Conservation (phyloP, 2,113 vertebrate genomes). For the Sterrhoptilus dennistouni region DNA sequence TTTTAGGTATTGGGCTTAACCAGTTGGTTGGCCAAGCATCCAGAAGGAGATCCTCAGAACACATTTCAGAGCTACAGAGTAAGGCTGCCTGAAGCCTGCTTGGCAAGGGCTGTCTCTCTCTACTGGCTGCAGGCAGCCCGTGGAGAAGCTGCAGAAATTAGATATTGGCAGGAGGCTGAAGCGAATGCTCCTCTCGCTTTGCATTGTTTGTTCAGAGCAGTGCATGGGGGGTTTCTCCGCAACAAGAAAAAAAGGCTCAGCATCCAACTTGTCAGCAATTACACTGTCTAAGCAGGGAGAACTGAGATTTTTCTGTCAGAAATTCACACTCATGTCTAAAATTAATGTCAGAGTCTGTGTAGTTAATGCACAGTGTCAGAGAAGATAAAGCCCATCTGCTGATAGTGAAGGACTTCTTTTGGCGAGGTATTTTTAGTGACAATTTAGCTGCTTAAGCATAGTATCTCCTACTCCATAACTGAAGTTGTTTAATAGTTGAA, state of each 20-base stretch:
- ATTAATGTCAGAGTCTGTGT: background rate
- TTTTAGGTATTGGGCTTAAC: background rate
- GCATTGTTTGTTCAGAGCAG: background rate
- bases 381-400: background rate
- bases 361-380: background rate
- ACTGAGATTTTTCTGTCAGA: slow-evolving; percentile 1
- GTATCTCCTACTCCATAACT: background rate
- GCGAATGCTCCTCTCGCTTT: accelerated
- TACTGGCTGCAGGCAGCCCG: background rate
- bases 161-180: background rate
- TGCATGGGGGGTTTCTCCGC: background rate
- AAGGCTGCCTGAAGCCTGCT: background rate
- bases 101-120: background rate
- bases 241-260: background rate
- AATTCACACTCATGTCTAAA: background rate
- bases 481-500: background rate
- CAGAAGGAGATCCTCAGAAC: background rate
- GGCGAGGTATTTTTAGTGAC: background rate
- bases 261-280: background rate
- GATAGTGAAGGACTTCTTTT: background rate
- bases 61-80: background rate
- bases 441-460: background rate
- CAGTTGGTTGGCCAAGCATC: background rate
- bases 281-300: background rate
- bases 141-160: background rate